Conservation (phyloP, 2,797 vertebrate species). For the Myotis vivesi region DNA sequence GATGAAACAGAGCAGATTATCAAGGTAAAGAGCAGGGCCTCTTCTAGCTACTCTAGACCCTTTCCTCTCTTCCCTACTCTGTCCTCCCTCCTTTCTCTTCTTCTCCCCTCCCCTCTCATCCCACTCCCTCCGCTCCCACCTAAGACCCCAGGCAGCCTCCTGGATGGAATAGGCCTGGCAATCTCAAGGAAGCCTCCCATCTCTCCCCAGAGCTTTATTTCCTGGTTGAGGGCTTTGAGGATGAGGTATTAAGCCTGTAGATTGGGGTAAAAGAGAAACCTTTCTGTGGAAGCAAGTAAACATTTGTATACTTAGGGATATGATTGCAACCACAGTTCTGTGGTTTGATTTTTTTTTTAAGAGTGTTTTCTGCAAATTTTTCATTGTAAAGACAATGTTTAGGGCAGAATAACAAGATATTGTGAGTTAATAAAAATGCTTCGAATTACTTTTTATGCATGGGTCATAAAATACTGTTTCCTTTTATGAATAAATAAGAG, state of each 20-base stretch:
- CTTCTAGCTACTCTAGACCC: not conserved
- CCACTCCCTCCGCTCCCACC: not conserved
- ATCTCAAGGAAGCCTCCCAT: rapidly evolving
- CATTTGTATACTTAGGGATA: not conserved
- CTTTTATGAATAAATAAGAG: conserved; percentile 25
- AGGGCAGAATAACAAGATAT: not conserved
- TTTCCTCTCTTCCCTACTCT: rapidly evolving
- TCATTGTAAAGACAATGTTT: conserved; percentile 23
- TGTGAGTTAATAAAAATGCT: not conserved
- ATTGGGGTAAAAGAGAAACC: not conserved
- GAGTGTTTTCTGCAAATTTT: not conserved
- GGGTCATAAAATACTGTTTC: not conserved
- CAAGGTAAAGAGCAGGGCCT: not conserved
- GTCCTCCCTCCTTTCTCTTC: no score
- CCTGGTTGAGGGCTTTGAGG: not conserved
- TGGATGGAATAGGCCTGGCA: no score
- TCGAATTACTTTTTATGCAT: not conserved
- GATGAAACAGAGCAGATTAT: rapidly evolving
- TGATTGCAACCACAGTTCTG: not conserved
- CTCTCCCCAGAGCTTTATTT: not conserved
- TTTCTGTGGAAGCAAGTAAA: not conserved
- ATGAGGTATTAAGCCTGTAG: not conserved
- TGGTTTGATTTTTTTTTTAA: not conserved
- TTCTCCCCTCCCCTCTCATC: rapidly evolving
- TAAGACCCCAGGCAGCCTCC: not conserved